Evolutionary conservation across 1,140 invertebrate genomes (phyloP).

Genomic region (Drosophila setifemur): DNA sequence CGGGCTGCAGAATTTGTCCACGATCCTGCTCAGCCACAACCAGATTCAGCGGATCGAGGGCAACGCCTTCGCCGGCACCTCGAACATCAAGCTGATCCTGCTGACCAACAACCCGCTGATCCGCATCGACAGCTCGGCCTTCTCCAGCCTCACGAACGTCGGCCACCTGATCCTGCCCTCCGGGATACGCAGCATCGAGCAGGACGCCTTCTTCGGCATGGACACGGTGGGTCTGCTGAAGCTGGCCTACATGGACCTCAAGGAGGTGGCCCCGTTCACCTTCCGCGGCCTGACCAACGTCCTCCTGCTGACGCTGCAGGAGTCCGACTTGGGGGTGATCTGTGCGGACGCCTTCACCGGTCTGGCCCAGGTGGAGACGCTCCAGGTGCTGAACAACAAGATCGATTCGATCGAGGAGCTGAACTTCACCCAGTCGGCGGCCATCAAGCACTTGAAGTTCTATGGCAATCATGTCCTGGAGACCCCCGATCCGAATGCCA

Average conservation of each 20-base stretch:
- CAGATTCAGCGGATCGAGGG: slow-evolving; percentile 90
- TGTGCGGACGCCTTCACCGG: slow-evolving; percentile 88
- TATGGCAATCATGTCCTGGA: slow-evolving; percentile 92
- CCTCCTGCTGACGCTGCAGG: slow-evolving; percentile 88
- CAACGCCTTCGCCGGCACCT: slow-evolving; percentile 91
- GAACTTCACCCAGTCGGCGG: slow-evolving; percentile 86
- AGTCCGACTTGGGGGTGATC: slow-evolving; percentile 90
- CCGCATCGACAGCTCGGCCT: slow-evolving; percentile 89
- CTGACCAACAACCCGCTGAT: slow-evolving; percentile 90
- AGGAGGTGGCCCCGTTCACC: slow-evolving; percentile 86
- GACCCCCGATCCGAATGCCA: slow-evolving; percentile 86
- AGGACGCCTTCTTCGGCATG: slow-evolving; percentile 90
- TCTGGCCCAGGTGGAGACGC: slow-evolving; percentile 86
- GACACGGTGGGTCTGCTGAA: slow-evolving; percentile 90
- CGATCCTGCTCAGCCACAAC: slow-evolving; percentile 90
- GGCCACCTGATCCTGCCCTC: slow-evolving; percentile 89
- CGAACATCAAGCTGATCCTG: slow-evolving; percentile 89
- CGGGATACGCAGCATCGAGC: slow-evolving; percentile 88
- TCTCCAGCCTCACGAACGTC: slow-evolving; percentile 91
- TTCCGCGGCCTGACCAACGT: slow-evolving; percentile 90
- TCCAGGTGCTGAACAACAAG: slow-evolving; percentile 92
- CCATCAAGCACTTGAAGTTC: slow-evolving; percentile 87
- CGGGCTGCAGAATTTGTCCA: slow-evolving; percentile 90
- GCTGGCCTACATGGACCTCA: slow-evolving; percentile 91
- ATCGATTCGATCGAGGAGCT: slow-evolving; percentile 90